These are phyloP conservation scores for Thaleichthys pacificus DNA, from an alignment of 2,797 vertebrate genomes.

Conservation along the genomic window DNA sequence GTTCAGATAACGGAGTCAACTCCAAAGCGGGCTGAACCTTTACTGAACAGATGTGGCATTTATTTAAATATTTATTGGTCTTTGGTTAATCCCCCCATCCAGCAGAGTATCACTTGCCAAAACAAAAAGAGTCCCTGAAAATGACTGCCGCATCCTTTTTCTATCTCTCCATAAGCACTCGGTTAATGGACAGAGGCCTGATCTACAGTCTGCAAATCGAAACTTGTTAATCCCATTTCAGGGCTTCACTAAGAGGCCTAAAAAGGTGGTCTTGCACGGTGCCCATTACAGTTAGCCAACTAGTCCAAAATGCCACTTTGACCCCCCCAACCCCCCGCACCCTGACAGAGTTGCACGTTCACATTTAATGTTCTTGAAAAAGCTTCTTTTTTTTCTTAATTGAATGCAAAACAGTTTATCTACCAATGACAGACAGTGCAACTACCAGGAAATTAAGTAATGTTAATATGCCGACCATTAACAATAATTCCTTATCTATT, in stretches of 20 bases:
- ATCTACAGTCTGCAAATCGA: constrained; percentile 57
- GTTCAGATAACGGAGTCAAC: constrained; percentile 59
- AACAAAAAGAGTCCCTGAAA: constrained; percentile 71
- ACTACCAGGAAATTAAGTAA: too few relatives aligned
- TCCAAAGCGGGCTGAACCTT: constrained; percentile 59
- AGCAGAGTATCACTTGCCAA: constrained; percentile 65
- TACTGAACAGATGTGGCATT: constrained; percentile 70
- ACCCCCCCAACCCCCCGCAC: background rate
- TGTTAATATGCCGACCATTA: too few relatives aligned
- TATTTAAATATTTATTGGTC: constrained; percentile 69
- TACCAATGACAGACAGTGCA: too few relatives aligned
- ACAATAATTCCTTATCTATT: too few relatives aligned
- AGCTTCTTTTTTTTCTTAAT: too few relatives aligned
- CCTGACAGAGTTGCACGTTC: too few relatives aligned
- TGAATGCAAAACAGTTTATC: too few relatives aligned
- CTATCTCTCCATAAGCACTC: constrained; percentile 56
- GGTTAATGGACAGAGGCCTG: constrained; percentile 53
- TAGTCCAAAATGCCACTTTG: constrained; percentile 19
- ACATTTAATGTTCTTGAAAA: too few relatives aligned
- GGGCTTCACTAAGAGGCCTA: constrained; percentile 39
- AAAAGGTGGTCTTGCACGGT: constrained; percentile 22
- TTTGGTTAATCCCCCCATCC: constrained; percentile 72
- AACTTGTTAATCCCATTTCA: constrained; percentile 63
- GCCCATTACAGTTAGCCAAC: background rate
- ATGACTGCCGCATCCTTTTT: constrained; percentile 54